Evolutionary conservation across 2,888 invertebrate species (phyloP), one percentile per base, ranked within the genome.

Genomic region (Eilema caniola): DNA sequence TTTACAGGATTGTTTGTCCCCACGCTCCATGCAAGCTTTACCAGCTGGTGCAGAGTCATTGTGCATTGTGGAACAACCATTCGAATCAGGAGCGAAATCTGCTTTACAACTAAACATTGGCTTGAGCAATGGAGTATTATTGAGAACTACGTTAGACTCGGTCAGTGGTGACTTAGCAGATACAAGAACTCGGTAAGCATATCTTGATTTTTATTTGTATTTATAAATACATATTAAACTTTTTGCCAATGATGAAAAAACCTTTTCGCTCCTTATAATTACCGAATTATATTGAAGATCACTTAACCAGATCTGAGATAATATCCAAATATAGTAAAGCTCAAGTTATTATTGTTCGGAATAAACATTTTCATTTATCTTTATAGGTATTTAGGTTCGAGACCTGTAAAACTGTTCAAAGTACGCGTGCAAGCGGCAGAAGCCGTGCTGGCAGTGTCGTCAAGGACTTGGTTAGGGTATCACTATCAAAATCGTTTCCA

Each of bases 401-500:
- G 99, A 66, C 98, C 99, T 0, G 99, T 99, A 0, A 99, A 99
- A 91, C 95, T 99, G 7, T 99, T 99, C 92, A 97, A 99, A 88
- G 99, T 99, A 70, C 96, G 97, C 76, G 99, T 99, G 96, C 99
- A 99, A 88, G 98, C 98, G 20, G 97, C 98, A 14, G 99, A 99
- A 92, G 99, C 99, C 1, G 99, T 99, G 0, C 93, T 99, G 47
- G 99, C 99, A 0, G 99, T 99, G 96, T 99, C 99, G 0, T 99
- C 99, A 80, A 96, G 99, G 79, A 98, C 99, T 0, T 99, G 99
- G 99, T 95, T 99, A 31, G 99, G 99, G 86, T 99, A 99, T 89
- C 99, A 99, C 86, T 99, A 99, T 91, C 99, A 99, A 92, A 99
- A 98, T 93, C 96, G 98, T 67, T 99, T 99, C 86, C 99, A 99